Evolutionary conservation across 2,888 invertebrate genomes (phyloP), one percentile per base, ranked within the genome.

Genomic region (Drosophila bunnanda): DNA sequence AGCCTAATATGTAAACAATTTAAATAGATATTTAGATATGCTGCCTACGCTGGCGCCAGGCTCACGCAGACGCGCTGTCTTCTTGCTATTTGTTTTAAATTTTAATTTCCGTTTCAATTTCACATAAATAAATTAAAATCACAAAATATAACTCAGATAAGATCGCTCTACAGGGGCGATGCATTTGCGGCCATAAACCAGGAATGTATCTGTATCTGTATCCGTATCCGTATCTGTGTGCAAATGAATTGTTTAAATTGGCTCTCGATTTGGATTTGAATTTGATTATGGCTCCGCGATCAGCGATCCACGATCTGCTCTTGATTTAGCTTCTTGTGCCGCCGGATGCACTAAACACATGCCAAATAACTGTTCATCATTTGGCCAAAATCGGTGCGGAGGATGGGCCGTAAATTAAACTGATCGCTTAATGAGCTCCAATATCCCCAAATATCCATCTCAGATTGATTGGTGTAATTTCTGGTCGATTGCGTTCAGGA

Each of bases 41-140:
- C 83, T 87, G 88, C 91, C 90, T 83, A 90, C 90, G 80, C 86
- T 90, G 90, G 90, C 90, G 91, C 91, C 90, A 89, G 50, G 61
- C 69, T 58, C 74, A 68, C 56, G 34, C 38, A 59, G 66, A 25
- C 44, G 25, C 25, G 44, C 53, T 34, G 34, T 34, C 53, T 70
- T 34, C 53, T 70, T 64, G 78, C 79, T 77, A 81, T 83, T 90
- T 83, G 80, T 88, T 88, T 88, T 82, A 78, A 83, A 89, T 89
- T 86, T 88, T 90, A 90, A 90, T 91, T 91, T 91, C 91, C 91
- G 91, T 90, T 91, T 91, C 90, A 90, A 85, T 87, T 82, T 82
- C 80, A 80, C 81, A 90, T 85, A 90, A 91, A 91, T 89, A 88
- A 90, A 89, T 83, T 88, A 79, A 80, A 81, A 80, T 65, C 61